These are phyloP conservation scores for Colius striatus DNA, from an alignment of 2,113 vertebrate species.

Conservation along the genomic window DNA sequence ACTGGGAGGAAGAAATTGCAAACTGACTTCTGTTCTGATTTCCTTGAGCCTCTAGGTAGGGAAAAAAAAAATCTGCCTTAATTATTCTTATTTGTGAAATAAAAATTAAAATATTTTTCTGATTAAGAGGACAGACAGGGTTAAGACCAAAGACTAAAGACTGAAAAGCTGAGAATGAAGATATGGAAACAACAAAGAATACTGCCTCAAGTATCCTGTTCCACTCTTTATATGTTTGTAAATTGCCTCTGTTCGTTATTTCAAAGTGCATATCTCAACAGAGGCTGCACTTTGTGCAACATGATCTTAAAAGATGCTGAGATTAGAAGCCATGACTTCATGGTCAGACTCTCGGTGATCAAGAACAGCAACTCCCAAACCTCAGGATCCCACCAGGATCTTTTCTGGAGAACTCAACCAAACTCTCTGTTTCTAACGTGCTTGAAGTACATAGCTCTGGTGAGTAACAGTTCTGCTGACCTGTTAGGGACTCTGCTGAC, in stretches of 20 bases:
- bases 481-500: neutral
- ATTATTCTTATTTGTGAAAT: neutral
- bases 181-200: neutral
- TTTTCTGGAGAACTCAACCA: neutral
- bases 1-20: neutral
- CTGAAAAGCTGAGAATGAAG: neutral
- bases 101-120: neutral
- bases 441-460: neutral
- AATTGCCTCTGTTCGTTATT: neutral
- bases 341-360: neutral
- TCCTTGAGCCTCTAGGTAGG: neutral
- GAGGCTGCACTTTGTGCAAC: neutral
- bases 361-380: neutral
- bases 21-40: neutral
- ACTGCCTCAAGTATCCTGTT: neutral
- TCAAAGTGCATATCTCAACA: neutral
- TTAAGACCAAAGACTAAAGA: neutral
- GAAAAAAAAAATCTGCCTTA: no score
- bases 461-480: neutral
- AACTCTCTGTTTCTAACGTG: neutral
- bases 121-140: neutral
- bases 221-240: neutral
- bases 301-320: neutral
- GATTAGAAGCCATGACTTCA: neutral
- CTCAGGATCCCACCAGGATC: neutral